A percentile compares a stretch with the other conserved stretches of the same genome.
Conservation (phyloP, 1,140 invertebrate genomes). For the Leptestheria dahalacensis region DNA sequence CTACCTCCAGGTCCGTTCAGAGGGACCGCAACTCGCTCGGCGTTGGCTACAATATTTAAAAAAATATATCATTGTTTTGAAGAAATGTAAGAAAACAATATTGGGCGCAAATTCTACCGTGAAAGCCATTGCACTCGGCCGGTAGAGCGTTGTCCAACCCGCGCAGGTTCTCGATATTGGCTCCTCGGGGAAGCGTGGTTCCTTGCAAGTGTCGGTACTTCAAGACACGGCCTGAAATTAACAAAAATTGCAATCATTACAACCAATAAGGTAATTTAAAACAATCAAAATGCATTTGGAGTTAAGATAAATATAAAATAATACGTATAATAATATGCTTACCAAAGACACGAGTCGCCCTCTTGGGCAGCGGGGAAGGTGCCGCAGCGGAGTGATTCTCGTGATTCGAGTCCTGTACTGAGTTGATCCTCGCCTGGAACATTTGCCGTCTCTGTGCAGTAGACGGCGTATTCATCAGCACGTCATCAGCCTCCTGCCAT, state of each 20-base stretch:
- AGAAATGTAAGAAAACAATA: too few species aligned
- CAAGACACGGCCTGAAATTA: conserved; percentile 54
- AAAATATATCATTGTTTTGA: too few species aligned
- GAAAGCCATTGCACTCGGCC: conserved; percentile 84
- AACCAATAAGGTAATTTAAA: too few species aligned
- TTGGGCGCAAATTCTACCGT: conserved; percentile 54
- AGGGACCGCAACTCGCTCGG: conserved; percentile 66
- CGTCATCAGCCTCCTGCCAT: conserved; percentile 8
- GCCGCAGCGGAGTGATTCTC: conserved; percentile 27
- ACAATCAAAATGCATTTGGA: too few species aligned
- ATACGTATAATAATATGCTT: conserved; percentile 18
- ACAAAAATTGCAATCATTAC: conserved; percentile 15
- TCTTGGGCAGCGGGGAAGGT: conserved; percentile 42
- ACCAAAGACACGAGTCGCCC: conserved; percentile 75
- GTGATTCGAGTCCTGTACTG: conserved; percentile 21
- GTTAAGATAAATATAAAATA: conserved; percentile 6
- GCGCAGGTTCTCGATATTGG: conserved; percentile 79
- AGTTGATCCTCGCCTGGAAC: conserved; percentile 15
- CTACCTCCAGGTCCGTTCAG: conserved; percentile 75
- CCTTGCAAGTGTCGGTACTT: conserved; percentile 88
- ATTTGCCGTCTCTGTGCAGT: conserved; percentile 13
- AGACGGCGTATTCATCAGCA: conserved; percentile 5
- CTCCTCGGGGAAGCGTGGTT: conserved; percentile 71
- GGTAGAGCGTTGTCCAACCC: conserved; percentile 81
- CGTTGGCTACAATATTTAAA: conserved; percentile 57